Evolutionary conservation across 1,140 invertebrate species (phyloP).

Genomic region (Arion vulgaris): DNA sequence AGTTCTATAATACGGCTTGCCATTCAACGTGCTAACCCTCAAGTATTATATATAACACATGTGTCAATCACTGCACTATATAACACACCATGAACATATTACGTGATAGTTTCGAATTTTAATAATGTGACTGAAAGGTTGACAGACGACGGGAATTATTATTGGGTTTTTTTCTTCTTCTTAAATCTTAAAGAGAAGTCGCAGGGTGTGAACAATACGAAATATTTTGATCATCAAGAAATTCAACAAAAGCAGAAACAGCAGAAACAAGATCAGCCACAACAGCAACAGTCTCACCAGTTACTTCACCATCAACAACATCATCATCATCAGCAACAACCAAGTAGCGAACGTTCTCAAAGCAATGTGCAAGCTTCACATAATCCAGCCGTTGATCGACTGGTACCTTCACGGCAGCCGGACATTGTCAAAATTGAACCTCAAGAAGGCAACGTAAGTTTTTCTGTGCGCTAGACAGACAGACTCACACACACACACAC

Average conservation of each 20-base stretch:
- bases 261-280: neutral
- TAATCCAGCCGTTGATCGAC: neutral
- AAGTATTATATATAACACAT: too few relatives aligned
- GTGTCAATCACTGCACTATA: too few relatives aligned
- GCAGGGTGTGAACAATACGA: neutral
- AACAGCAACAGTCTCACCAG: neutral
- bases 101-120: too few relatives aligned
- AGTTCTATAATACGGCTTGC: too few relatives aligned
- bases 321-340: neutral
- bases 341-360: neutral
- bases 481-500: neutral
- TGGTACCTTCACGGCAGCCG: neutral
- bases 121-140: too few relatives aligned
- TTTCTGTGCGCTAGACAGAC: neutral
- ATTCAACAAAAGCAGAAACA: neutral
- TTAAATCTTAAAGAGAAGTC: too few relatives aligned
- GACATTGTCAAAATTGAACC: neutral
- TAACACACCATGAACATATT: too few relatives aligned
- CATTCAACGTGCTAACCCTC: too few relatives aligned
- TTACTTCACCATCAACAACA: neutral
- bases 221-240: neutral
- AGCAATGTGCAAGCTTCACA: neutral
- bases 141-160: too few relatives aligned
- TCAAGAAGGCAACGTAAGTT: neutral
- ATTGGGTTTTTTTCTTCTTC: too few relatives aligned